phyloP scores from a whole-genome alignment of 2,113 vertebrate species.

The Anarhynchus alexandrinus region DNA sequence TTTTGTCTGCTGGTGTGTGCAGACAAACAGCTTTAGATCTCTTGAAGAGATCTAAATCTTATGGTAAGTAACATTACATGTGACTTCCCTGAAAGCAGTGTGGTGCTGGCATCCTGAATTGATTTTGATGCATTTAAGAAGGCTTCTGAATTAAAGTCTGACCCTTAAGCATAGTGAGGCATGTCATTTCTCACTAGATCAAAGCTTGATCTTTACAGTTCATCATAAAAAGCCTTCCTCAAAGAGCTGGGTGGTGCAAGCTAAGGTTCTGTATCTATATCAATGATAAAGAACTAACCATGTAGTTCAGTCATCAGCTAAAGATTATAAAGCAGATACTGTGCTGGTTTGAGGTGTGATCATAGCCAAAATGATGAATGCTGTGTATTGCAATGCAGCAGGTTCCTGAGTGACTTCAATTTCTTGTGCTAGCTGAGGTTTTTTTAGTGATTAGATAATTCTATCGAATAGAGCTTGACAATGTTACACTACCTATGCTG shows the following conservation, averaged over 20 bases:
- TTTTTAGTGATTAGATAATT: background rate
- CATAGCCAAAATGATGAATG: background rate
- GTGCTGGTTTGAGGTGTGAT: background rate
- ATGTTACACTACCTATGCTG: background rate
- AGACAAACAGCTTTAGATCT: constrained; percentile 37
- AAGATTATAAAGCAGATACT: background rate
- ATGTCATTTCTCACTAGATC: background rate
- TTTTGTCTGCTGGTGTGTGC: background rate
- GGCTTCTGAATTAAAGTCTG: constrained; percentile 1
- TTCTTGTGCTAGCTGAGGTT: background rate
- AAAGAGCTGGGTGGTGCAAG: background rate
- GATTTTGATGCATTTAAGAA: background rate
- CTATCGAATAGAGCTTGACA: background rate
- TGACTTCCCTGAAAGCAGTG: constrained; percentile 29
- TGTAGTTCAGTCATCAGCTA: background rate
- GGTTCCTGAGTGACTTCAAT: background rate
- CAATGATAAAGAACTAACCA: background rate
- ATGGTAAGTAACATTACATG: constrained; percentile 7
- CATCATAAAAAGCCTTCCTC: background rate
- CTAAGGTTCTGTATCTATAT: background rate
- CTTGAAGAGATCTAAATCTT: background rate
- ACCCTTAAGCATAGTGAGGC: background rate
- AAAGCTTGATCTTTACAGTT: background rate
- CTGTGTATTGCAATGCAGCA: background rate
- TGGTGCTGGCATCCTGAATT: background rate